phyloP scores from a whole-genome alignment of 2,888 invertebrate genomes.

The Autographa gamma region DNA sequence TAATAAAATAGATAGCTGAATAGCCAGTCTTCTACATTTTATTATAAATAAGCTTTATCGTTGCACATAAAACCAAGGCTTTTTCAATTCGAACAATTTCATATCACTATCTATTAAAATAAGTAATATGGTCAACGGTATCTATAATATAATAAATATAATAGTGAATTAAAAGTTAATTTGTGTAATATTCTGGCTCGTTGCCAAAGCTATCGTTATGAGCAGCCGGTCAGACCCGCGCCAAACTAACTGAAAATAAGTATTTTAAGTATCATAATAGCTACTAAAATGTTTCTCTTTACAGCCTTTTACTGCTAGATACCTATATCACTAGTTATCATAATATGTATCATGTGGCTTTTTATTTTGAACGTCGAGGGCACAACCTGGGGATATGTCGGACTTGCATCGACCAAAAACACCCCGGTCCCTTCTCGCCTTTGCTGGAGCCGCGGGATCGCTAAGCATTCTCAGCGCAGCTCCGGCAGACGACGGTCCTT shows the following conservation, averaged over 20 bases:
- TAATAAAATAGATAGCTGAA: too few species aligned
- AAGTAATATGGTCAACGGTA: background rate
- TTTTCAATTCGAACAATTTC: background rate
- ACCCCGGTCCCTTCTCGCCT: too few species aligned
- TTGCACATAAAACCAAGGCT: background rate
- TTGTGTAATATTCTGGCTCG: background rate
- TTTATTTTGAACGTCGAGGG: too few species aligned
- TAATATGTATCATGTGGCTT: too few species aligned
- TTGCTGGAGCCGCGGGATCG: too few species aligned
- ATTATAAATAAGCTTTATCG: conserved; percentile 15
- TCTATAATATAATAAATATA: background rate
- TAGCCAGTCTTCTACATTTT: background rate
- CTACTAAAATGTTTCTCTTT: background rate
- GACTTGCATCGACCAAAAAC: too few species aligned
- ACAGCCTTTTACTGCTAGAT: background rate
- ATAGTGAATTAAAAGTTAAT: background rate
- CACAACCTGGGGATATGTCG: too few species aligned
- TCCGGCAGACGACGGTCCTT: too few species aligned
- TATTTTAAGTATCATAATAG: background rate
- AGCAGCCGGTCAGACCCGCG: background rate
- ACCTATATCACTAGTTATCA: background rate
- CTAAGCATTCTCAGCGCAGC: too few species aligned
- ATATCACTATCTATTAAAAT: background rate
- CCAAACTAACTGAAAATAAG: conserved; percentile 7
- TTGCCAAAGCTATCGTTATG: background rate